Base-by-base conservation (phyloP, 2,888 invertebrate species). In the Clivina fossor region DNA sequence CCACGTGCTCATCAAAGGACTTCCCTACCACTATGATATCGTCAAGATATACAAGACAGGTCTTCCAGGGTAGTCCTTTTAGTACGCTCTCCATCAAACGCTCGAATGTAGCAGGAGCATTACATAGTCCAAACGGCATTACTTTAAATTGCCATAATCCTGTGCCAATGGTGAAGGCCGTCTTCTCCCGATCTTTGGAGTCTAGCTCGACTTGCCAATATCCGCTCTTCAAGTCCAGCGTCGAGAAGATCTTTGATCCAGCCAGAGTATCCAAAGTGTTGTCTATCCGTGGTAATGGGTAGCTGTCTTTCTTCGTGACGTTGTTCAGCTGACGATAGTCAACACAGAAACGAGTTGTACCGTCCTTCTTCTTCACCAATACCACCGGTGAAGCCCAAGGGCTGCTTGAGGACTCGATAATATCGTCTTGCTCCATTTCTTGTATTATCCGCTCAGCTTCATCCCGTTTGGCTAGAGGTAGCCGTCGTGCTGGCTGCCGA, bases 11-110 rank as follows among this genome's bases (percentile, higher is more conserved):
- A n/a, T n/a, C n/a, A n/a, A n/a, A n/a, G n/a, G 28, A 26, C 7
- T 8, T 8, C 28, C 28, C 7, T 9, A n/a, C n/a, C n/a, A n/a
- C n/a, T 7, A 9, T 8, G 28, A 26, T 8, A 7, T 9, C 9
- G 28, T 8, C 28, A 26, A 9, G 7, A 9, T 26, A 26, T 26
- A 7, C 28, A 26, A n/a, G n/a, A n/a, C n/a, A n/a, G n/a, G n/a
- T n/a, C n/a, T n/a, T n/a, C n/a, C n/a, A n/a, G n/a, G n/a, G n/a
- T n/a, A n/a, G n/a, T n/a, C n/a, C n/a, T n/a, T n/a, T n/a, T n/a
- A n/a, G n/a, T n/a, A n/a, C n/a, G n/a, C n/a, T n/a, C n/a, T 58
- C 58, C 63, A 62, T 62, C 3, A 62, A 26, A 1, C 60, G 50
- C 35, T 64, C 59, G 47, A 61, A 62, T 2, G 61, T 62, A 1